phyloP scores from a whole-genome alignment of 37 sponge, comb jelly and placozoan species.

The Petrosia ficiformis region DNA sequence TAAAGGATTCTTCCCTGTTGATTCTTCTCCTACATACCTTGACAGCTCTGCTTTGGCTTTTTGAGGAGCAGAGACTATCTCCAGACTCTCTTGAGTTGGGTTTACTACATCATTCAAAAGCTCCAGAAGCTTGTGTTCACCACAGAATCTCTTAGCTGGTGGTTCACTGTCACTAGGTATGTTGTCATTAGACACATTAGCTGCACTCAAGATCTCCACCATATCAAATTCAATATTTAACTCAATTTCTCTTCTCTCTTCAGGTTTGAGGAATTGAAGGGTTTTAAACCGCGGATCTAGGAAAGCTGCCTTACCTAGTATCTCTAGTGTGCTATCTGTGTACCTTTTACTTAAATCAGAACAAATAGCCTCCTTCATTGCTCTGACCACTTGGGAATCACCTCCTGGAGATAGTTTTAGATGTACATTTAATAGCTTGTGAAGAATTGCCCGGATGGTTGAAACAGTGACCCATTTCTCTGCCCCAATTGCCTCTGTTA shows the following conservation, averaged over 20 bases:
- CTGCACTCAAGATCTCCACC: no score
- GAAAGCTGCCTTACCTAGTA: conserved; percentile 20
- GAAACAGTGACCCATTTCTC: conserved; percentile 43
- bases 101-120: neutral
- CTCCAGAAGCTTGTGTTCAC: neutral
- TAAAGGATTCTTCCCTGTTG: no score
- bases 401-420: neutral
- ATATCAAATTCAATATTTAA: neutral
- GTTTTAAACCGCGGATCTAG: conserved; percentile 32
- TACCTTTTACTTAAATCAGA: conserved; percentile 8
- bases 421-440: conserved; percentile 11
- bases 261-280: conserved; percentile 1
- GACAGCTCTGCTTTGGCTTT: neutral
- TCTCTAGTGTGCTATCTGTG: neutral
- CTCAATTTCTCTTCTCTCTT: neutral
- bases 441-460: conserved; percentile 14
- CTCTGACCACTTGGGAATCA: neutral
- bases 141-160: neutral
- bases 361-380: conserved; percentile 6
- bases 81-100: neutral
- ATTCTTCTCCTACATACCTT: no score
- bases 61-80: no score
- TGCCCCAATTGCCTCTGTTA: conserved; percentile 27
- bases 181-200: neutral
- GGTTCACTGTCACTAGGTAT: neutral